phyloP scores from a whole-genome alignment of 2,888 invertebrate genomes.

The Chaetogeoica ovagalla region DNA sequence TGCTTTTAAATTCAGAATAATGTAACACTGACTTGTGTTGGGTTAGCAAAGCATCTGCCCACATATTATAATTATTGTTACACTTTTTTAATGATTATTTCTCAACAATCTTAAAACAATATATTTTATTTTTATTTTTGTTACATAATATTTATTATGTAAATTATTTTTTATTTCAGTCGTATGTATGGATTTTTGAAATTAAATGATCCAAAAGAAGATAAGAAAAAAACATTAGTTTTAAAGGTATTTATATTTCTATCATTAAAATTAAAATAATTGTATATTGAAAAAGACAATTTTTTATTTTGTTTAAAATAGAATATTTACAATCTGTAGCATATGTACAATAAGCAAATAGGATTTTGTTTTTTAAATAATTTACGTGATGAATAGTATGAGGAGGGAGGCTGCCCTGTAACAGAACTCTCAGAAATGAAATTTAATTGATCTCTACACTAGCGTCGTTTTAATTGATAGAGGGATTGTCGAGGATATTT shows the following conservation, averaged over 20 bases:
- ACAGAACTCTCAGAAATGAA: too few relatives aligned
- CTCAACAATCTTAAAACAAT: background rate
- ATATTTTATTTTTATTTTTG: conserved; percentile 8
- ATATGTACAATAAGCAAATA: too few relatives aligned
- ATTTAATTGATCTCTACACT: too few relatives aligned
- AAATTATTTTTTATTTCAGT: conserved; percentile 64
- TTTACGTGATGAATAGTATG: too few relatives aligned
- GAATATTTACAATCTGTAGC: too few relatives aligned
- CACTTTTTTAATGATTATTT: background rate
- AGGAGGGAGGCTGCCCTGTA: too few relatives aligned
- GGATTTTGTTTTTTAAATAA: too few relatives aligned
- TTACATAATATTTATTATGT: background rate
- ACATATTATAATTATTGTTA: background rate
- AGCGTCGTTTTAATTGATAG: too few relatives aligned
- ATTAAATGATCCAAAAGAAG: conserved; percentile 78
- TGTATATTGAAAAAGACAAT: too few relatives aligned
- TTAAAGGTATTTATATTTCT: conserved; percentile 66
- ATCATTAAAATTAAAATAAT: background rate
- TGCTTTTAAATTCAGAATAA: background rate
- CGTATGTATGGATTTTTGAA: conserved; percentile 90
- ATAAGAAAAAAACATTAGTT: conserved; percentile 77
- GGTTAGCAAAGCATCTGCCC: background rate
- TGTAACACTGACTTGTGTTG: background rate
- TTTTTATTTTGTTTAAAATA: too few relatives aligned
- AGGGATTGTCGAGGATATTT: too few relatives aligned